Conservation (phyloP, 35 echinoderm and acorn worm species). For the Acanthaster planci region DNA sequence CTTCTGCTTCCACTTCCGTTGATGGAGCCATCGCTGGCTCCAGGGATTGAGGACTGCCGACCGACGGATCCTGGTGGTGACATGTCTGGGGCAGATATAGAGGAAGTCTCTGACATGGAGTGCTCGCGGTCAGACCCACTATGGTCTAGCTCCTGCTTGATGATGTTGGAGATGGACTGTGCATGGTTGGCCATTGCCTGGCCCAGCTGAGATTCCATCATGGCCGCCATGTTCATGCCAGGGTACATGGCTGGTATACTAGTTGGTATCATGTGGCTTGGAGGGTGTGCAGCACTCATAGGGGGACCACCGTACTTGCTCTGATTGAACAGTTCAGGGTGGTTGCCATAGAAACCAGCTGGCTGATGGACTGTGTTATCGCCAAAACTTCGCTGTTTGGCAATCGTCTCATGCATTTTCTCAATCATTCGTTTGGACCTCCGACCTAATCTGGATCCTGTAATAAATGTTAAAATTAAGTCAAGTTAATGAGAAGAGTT, state of each 20-base stretch:
- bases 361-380: slow-evolving; percentile 67
- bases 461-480: not conserved
- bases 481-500: not conserved
- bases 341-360: slow-evolving; percentile 97
- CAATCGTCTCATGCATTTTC: slow-evolving; percentile 97
- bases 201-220: slow-evolving; percentile 49
- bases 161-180: slow-evolving; percentile 84
- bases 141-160: slow-evolving; percentile 90
- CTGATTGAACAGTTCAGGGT: slow-evolving; percentile 81
- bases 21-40: slow-evolving; percentile 59
- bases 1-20: slow-evolving; percentile 32
- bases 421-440: slow-evolving; percentile 99
- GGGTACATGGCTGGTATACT: slow-evolving; percentile 81
- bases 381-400: slow-evolving; percentile 81
- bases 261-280: slow-evolving; percentile 50
- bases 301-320: slow-evolving; percentile 60
- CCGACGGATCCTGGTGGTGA: slow-evolving; percentile 66
- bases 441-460: slow-evolving; percentile 90
- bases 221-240: slow-evolving; percentile 45
- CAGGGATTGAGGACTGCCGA: slow-evolving; percentile 68
- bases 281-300: slow-evolving; percentile 6
- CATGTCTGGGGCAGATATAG: slow-evolving; percentile 56
- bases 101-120: slow-evolving; percentile 60
- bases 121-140: slow-evolving; percentile 61
- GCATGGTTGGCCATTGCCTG: slow-evolving; percentile 66